Evolutionary conservation across 2,888 invertebrate genomes (phyloP).

Genomic region (Pachliopta kotzebuea): DNA sequence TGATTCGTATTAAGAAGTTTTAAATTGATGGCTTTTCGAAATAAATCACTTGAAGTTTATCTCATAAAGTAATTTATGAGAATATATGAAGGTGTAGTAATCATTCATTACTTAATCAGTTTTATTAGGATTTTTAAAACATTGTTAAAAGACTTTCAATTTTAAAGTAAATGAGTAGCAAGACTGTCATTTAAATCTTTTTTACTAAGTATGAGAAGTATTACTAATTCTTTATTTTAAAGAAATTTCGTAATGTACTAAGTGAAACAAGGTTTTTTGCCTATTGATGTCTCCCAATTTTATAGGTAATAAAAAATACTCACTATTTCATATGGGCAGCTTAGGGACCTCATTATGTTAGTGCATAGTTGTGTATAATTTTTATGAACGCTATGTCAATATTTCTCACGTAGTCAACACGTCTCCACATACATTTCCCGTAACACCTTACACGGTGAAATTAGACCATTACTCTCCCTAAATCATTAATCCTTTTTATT

Average conservation of each 20-base stretch:
- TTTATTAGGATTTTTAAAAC: no score
- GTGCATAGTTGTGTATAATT: neutral
- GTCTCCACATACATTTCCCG: conserved; percentile 50
- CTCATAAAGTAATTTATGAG: neutral
- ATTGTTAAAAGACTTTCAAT: no score
- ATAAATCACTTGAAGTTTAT: no score
- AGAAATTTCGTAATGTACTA: no score
- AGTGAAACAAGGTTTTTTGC: no score
- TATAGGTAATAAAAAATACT: no score
- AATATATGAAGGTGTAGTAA: neutral
- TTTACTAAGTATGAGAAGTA: no score
- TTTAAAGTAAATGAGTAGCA: no score
- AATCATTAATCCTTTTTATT: conserved; percentile 30
- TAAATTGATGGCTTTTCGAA: neutral
- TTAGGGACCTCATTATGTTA: neutral
- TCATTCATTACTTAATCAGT: neutral
- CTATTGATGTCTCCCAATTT: no score
- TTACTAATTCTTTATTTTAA: no score
- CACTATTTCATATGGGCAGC: neutral
- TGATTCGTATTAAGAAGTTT: conserved; percentile 17
- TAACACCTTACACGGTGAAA: conserved; percentile 67
- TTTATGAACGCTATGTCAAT: neutral
- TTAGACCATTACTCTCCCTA: conserved; percentile 69
- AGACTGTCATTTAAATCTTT: no score
- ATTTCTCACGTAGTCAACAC: conserved; percentile 25